Evolutionary conservation across 2,797 vertebrate species (phyloP).

Genomic region (Acanthornis magna): DNA sequence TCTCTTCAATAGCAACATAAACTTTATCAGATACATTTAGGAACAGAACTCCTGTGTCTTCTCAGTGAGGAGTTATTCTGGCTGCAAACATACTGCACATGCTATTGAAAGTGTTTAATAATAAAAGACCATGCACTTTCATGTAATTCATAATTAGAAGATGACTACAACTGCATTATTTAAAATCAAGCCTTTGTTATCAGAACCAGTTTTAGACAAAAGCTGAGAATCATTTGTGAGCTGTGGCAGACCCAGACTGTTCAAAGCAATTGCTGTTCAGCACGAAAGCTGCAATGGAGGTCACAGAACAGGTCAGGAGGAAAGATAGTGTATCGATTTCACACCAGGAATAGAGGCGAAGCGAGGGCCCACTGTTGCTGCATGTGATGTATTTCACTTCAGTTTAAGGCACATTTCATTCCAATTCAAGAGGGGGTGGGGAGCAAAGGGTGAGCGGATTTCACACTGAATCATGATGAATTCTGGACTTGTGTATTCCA

Average conservation of each 20-base stretch:
- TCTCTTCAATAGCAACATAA: background rate
- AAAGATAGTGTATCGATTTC: slow-evolving; percentile 93
- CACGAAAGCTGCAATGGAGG: slow-evolving; percentile 87
- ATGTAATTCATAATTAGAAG: slow-evolving; percentile 86
- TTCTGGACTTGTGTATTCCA: slow-evolving; percentile 82
- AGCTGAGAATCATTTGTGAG: slow-evolving; percentile 81
- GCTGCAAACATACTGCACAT: slow-evolving; percentile 19
- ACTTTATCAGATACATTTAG: slow-evolving; percentile 26
- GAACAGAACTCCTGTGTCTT: background rate
- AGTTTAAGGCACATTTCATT: slow-evolving; percentile 85
- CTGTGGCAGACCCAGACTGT: slow-evolving; percentile 81
- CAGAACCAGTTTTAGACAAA: slow-evolving; percentile 80
- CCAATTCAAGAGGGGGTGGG: slow-evolving; percentile 78
- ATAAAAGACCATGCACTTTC: slow-evolving; percentile 71
- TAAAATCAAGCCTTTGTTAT: slow-evolving; percentile 82
- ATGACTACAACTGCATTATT: slow-evolving; percentile 74
- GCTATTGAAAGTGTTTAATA: slow-evolving; percentile 66
- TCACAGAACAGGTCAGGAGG: slow-evolving; percentile 86
- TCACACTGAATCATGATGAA: slow-evolving; percentile 86
- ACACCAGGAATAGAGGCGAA: slow-evolving; percentile 82
- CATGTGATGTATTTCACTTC: slow-evolving; percentile 82
- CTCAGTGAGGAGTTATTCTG: background rate
- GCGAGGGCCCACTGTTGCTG: slow-evolving; percentile 74
- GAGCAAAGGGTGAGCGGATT: slow-evolving; percentile 83
- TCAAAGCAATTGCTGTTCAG: slow-evolving; percentile 89